phyloP scores from a whole-genome alignment of 2,113 vertebrate genomes.

The Halichoerus grypus region DNA sequence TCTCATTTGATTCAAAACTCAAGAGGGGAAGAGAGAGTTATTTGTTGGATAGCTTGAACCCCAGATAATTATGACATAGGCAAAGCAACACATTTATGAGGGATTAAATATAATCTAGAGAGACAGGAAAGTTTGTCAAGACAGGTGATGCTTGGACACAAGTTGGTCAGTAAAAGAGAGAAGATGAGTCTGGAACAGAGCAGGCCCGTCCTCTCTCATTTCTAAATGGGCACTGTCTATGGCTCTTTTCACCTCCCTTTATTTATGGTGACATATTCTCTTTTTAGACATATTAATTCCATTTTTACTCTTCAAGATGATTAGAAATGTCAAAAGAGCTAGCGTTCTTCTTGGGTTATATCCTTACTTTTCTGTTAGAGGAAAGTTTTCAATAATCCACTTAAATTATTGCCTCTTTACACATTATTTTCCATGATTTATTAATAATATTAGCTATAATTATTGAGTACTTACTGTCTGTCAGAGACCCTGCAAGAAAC shows the following conservation, averaged over 20 bases:
- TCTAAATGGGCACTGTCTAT: background rate
- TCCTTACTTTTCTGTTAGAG: background rate
- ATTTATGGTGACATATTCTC: background rate
- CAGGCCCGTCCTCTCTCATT: background rate
- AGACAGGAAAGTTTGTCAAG: background rate
- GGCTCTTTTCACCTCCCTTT: background rate
- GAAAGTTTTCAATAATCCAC: background rate
- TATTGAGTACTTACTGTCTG: background rate
- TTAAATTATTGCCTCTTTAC: background rate
- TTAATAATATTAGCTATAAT: background rate
- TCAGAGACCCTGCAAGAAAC: background rate
- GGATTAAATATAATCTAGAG: background rate
- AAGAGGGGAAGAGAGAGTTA: background rate
- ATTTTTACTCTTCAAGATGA: background rate
- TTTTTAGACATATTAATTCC: background rate
- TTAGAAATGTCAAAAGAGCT: background rate
- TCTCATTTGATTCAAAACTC: slow-evolving; percentile 21
- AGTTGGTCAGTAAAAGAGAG: background rate
- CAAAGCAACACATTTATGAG: background rate
- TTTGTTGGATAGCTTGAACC: background rate
- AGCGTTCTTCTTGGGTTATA: background rate
- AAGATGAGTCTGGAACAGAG: background rate
- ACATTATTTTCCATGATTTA: background rate
- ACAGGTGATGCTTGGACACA: background rate
- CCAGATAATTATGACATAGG: background rate